These are phyloP conservation scores for Epinephelus cyanopodus DNA, from an alignment of 2,113 vertebrate species.

Conservation along the genomic window DNA sequence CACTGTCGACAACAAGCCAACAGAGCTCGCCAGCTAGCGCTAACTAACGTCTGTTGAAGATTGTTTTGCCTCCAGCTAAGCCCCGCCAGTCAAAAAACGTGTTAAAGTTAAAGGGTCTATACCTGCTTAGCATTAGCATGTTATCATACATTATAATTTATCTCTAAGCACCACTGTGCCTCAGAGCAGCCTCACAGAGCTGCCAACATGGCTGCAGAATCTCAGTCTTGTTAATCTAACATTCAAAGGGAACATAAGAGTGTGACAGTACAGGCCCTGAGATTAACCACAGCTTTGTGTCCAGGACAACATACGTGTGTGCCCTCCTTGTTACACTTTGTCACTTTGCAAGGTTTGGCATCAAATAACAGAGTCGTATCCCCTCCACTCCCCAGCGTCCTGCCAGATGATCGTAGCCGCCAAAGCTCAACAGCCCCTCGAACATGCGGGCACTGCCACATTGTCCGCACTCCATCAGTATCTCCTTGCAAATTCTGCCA, in stretches of 20 bases:
- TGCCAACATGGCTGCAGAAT: not conserved
- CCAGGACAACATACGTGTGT: not conserved
- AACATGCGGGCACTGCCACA: conserved; percentile 40
- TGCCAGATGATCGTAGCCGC: conserved; percentile 70
- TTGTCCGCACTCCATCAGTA: conserved; percentile 61
- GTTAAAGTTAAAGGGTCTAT: not conserved
- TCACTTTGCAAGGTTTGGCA: conserved; percentile 66
- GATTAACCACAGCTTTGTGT: not conserved
- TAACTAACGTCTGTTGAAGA: too few relatives aligned
- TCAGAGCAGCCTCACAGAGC: not conserved
- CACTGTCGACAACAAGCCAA: too few relatives aligned
- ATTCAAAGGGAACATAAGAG: not conserved
- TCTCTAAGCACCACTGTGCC: not conserved
- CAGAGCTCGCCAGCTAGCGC: too few relatives aligned
- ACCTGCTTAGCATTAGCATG: not conserved
- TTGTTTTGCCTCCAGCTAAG: too few relatives aligned
- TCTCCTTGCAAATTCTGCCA: conserved; percentile 48
- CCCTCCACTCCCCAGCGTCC: conserved; percentile 19
- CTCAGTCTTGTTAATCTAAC: not conserved
- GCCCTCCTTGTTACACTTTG: not conserved
- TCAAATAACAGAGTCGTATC: conserved; percentile 17
- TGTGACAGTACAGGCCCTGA: not conserved
- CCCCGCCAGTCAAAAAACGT: too few relatives aligned
- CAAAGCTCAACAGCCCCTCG: conserved; percentile 25
- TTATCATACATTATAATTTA: not conserved